A percentile compares a stretch with the other conserved stretches of the same genome.
Evolutionary conservation across 2,888 invertebrate species (phyloP).

Genomic region (Cecidostiba fungosa): DNA sequence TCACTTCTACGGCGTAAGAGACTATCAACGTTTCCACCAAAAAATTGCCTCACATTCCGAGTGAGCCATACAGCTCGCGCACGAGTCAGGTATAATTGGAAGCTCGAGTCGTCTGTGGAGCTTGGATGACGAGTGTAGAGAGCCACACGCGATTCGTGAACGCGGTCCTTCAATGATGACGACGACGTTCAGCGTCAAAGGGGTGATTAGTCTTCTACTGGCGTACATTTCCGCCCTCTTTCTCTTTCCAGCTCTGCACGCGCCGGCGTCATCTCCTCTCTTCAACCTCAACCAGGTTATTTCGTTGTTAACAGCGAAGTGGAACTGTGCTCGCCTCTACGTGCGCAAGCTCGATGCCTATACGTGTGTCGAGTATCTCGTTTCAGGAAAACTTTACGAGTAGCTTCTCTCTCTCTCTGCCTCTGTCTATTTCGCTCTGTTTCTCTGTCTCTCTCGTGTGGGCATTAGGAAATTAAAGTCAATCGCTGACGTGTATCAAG

Average conservation of each 20-base stretch:
- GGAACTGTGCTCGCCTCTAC: constrained; percentile 13
- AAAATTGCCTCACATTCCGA: background rate
- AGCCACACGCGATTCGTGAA: background rate
- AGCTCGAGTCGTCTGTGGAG: background rate
- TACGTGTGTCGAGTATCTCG: constrained; percentile 8
- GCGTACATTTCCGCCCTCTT: background rate
- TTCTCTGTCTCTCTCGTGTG: background rate
- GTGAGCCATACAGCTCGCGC: background rate
- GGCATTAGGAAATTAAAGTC: constrained; percentile 31
- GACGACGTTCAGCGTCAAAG: background rate
- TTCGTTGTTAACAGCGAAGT: constrained; percentile 60
- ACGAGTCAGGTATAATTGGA: background rate
- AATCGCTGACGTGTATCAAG: background rate
- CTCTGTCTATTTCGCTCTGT: background rate
- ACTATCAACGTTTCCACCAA: no score
- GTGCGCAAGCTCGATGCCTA: background rate
- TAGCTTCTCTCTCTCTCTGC: constrained; percentile 12
- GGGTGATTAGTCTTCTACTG: background rate
- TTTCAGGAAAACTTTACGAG: constrained; percentile 21
- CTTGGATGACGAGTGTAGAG: background rate
- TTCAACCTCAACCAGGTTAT: constrained; percentile 44
- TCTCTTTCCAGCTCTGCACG: background rate
- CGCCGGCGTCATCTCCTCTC: background rate
- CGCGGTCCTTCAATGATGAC: background rate
- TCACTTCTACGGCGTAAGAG: background rate